Percentiles rank a stretch among this genome's conserved stretches.
These are phyloP conservation scores for Myioborus miniatus DNA, from an alignment of 2,797 vertebrate genomes.

Conservation along the genomic window DNA sequence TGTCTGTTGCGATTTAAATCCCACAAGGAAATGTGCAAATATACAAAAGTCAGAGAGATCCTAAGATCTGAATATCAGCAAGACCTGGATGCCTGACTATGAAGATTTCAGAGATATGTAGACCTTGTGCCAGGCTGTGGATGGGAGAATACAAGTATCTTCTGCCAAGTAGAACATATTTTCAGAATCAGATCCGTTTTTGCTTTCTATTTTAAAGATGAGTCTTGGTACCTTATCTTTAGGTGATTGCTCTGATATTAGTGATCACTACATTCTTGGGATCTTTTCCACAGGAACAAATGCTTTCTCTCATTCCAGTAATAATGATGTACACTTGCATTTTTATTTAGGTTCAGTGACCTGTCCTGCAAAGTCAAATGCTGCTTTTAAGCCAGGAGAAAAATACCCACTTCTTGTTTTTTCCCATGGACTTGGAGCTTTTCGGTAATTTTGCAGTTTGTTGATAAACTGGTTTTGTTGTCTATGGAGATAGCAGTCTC, in stretches of 20 bases:
- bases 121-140: not conserved
- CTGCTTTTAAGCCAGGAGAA: slow-evolving; percentile 83
- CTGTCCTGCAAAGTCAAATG: slow-evolving; percentile 85
- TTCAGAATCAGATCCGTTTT: not conserved
- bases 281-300: not conserved
- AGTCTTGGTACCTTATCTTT: not conserved
- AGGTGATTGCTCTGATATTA: not conserved
- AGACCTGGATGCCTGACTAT: not conserved
- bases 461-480: not conserved
- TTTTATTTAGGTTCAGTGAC: slow-evolving; percentile 72
- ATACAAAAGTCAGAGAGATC: not conserved
- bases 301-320: not conserved
- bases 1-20: not conserved
- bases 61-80: not conserved
- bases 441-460: slow-evolving; percentile 82
- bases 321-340: not conserved
- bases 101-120: not conserved
- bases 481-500: not conserved
- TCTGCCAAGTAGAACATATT: not conserved
- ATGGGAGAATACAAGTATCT: not conserved
- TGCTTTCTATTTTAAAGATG: not conserved
- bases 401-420: slow-evolving; percentile 92
- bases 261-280: not conserved
- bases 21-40: not conserved
- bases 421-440: slow-evolving; percentile 94